Evolutionary conservation across 2,113 vertebrate genomes (phyloP).

Genomic region (Porphyrio hochstetteri): DNA sequence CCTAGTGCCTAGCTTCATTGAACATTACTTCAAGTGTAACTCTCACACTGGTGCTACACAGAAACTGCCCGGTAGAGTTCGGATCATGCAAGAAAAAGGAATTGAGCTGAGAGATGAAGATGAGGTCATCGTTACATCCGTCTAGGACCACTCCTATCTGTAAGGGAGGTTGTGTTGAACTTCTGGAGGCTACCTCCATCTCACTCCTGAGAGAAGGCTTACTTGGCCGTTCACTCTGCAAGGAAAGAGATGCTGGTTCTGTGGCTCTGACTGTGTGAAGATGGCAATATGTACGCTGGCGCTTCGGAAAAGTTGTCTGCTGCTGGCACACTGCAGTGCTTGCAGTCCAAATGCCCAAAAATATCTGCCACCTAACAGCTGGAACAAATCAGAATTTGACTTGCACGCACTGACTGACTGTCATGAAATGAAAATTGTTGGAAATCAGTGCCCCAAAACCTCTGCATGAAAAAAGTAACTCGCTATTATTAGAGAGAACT

Average conservation of each 20-base stretch:
- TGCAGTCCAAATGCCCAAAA: background rate
- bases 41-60: background rate
- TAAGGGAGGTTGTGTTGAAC: background rate
- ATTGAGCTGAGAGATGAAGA: background rate
- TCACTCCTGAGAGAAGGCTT: background rate
- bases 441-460: background rate
- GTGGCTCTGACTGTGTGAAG: background rate
- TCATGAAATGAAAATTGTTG: background rate
- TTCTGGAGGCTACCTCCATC: background rate
- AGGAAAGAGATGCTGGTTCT: background rate
- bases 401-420: background rate
- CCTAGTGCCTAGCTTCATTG: background rate
- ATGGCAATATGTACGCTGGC: background rate
- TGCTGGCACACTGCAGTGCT: background rate
- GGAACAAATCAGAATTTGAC: conserved; percentile 23
- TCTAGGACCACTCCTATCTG: background rate
- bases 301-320: background rate
- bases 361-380: background rate
- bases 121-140: accelerated
- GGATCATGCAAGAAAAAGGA: background rate
- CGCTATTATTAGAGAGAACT: background rate
- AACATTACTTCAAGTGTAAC: background rate
- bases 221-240: background rate
- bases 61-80: background rate
- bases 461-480: background rate